These are phyloP conservation scores for Mus spretus DNA, from an alignment of 2,797 vertebrate species.

Conservation along the genomic window DNA sequence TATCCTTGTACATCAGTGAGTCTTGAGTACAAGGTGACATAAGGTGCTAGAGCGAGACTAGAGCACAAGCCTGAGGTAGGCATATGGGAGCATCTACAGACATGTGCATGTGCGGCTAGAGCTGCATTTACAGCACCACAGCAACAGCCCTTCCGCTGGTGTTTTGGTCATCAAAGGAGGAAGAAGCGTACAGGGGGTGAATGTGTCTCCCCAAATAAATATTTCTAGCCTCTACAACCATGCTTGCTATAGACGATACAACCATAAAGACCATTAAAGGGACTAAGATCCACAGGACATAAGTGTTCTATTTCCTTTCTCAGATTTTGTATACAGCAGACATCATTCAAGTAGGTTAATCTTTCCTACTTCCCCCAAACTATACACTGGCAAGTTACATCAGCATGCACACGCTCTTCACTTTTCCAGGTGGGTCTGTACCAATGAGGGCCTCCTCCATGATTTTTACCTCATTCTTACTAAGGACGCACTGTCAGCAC, in stretches of 20 bases:
- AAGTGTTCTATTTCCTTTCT: not conserved
- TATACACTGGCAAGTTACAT: not conserved
- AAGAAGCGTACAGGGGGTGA: not conserved
- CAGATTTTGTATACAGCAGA: conserved; percentile 18
- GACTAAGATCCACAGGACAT: not conserved
- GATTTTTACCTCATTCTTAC: conserved; percentile 4
- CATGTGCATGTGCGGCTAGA: not conserved
- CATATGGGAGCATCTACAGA: not conserved
- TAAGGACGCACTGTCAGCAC: not conserved
- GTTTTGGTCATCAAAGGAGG: conserved; percentile 16
- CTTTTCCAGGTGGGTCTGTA: not conserved
- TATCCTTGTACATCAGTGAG: not conserved
- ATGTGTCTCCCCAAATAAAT: conserved; percentile 30
- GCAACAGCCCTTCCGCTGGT: not conserved
- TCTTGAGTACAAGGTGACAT: not conserved
- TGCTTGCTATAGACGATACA: not conserved
- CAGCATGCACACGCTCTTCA: not conserved
- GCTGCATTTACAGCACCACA: not conserved
- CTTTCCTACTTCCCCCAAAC: not conserved
- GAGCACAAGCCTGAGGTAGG: not conserved
- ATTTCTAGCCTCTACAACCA: conserved; percentile 43
- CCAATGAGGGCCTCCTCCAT: not conserved
- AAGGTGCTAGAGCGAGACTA: not conserved
- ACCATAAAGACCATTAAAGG: not conserved
- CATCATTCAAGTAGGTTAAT: not conserved